Evolutionary conservation across 1,140 invertebrate genomes (phyloP), one percentile per base, ranked within the genome.

Genomic region (Lamellibrachia luymesi): DNA sequence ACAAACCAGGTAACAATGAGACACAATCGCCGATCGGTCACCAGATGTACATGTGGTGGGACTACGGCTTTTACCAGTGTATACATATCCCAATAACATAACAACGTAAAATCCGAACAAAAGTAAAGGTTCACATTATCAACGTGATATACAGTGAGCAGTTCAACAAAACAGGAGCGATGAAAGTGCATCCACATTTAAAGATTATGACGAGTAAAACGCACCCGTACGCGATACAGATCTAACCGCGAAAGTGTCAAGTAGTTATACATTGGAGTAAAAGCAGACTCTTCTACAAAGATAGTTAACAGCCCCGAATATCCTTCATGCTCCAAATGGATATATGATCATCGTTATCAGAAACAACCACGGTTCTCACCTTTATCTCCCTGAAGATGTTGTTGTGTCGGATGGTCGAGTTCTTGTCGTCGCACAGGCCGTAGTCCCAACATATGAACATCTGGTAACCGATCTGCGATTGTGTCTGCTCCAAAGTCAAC

Each of bases 381-480:
- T 80, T 80, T 10, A 80, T 80, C 64, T 80, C 64, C 25, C 64
- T 80, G 64, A 22, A 80, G 64, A 80, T 80, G 64, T 80, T 80
- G 64, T 97, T 97, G 94, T 98, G 98, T 95, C 98, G 98, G 2
- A 98, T 97, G 91, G 96, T 96, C 0, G 98, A 97, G 0, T 98
- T 97, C 95, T 97, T 98, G 93, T 97, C 97, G 94, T 98, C 98
- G 90, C 98, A 97, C 93, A 98, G 98, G 95, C 98, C 98, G 95
- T 98, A 98, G 95, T 99, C 98, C 98, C 98, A 98, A 0, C 98
- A 98, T 1, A 97, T 97, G 95, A 98, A 98, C 1, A 98, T 97
- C 56, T 98, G 95, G 95, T 98, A 98, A 94, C 98, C 98, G 95
- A 98, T 98, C 94, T 97, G 97, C 95, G 98, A 98, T 95, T 98